Evolutionary conservation across 2,888 invertebrate species (phyloP).

Genomic region (Iphiclides podalirius): DNA sequence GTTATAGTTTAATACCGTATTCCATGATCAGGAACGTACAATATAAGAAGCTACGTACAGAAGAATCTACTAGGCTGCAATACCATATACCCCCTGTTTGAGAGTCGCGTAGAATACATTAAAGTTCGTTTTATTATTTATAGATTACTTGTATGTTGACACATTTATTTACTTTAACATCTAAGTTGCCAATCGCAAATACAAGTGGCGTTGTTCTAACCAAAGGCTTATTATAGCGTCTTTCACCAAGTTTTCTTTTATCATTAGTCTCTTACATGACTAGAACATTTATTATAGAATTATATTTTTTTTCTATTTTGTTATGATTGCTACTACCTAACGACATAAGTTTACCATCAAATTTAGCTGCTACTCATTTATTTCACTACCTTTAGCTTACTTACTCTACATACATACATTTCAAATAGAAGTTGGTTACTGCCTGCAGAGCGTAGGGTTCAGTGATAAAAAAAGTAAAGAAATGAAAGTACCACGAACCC

Average conservation of each 20-base stretch:
- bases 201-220: slow-evolving; percentile 60
- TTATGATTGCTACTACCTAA: slow-evolving; percentile 67
- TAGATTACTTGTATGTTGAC: slow-evolving; percentile 57
- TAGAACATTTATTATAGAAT: slow-evolving; percentile 72
- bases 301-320: slow-evolving; percentile 55
- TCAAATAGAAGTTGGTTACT: slow-evolving; percentile 56
- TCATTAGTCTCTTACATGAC: slow-evolving; percentile 65
- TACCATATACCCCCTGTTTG: slow-evolving; percentile 69
- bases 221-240: slow-evolving; percentile 77
- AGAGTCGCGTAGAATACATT: slow-evolving; percentile 63
- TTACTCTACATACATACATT: slow-evolving; percentile 79
- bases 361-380: slow-evolving; percentile 64
- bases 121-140: slow-evolving; percentile 60
- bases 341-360: slow-evolving; percentile 80
- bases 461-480: slow-evolving; percentile 44
- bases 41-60: slow-evolving; percentile 73
- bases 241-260: slow-evolving; percentile 78
- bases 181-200: slow-evolving; percentile 78
- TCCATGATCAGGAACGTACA: slow-evolving; percentile 59
- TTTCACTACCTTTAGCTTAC: slow-evolving; percentile 64
- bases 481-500: slow-evolving; percentile 42
- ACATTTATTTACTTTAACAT: slow-evolving; percentile 63
- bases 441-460: slow-evolving; percentile 49
- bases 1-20: slow-evolving; percentile 65
- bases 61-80: slow-evolving; percentile 71